Base-by-base conservation (phyloP, 2,888 invertebrate genomes). In the Metacarcinus magister region DNA sequence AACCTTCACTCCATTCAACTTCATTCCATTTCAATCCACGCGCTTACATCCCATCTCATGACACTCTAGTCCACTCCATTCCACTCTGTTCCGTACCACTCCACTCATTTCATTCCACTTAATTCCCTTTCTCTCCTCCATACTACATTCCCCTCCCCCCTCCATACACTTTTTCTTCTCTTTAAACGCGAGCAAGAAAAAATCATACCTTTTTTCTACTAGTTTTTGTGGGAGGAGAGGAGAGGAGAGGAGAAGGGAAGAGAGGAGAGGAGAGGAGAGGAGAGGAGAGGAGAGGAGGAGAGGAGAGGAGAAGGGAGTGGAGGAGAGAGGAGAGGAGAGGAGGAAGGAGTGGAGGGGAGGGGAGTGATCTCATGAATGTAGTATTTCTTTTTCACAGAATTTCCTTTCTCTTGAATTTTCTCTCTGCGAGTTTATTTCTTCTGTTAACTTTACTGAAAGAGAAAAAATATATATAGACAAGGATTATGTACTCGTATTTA, bases 91-190 rank as follows among this genome's bases (percentile, higher is more conserved):
- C 28, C 82, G 8, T 82, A 32, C 32, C 32, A 82, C 32, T 82
- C 8, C 82, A 82, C 32, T 82, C 82, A 32, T 13, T 82, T 32
- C 82, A 32, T 82, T 82, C 82, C 82, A 28, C 32, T 82, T 82
- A 10, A 19, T 32, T 82, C 32, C 82, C 32, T 82, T 82, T 32
- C 82, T 32, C 32, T 32, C 82, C 32, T 0, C 82, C 82, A 23
- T 32, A 32, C 82, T 23, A 32, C 67, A n/a, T n/a, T 67, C n/a
- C 13, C 54, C 10, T n/a, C 54, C 60, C 16, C n/a, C n/a, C 67
- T n/a, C n/a, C 8, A 67, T n/a, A 67, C 67, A n/a, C n/a, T 67
- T 67, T 67, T 67, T 67, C 67, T 67, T 67, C 67, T 67, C 67
- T 67, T 67, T 23, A 67, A 67, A 67, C 67, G 67, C n/a, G 23